A percentile compares a stretch with the other conserved stretches of the same genome.
Evolutionary conservation across 2,888 invertebrate genomes (phyloP).

Genomic region (Chymomyza amoena): DNA sequence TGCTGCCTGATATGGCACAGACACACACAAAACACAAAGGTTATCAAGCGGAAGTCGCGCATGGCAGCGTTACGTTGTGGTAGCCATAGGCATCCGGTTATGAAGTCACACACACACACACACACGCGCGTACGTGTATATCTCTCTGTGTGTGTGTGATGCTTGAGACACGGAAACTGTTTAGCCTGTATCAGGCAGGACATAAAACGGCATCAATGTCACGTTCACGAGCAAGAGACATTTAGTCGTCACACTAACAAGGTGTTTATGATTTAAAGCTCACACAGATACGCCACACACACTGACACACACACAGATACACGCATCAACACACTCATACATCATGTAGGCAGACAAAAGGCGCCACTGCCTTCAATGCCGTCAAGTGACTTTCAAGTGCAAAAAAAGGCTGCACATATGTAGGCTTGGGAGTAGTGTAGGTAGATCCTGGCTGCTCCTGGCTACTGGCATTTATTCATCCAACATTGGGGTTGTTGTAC

Average conservation of each 20-base stretch:
- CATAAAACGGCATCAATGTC: conserved; percentile 74
- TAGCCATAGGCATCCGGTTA: conserved; percentile 3
- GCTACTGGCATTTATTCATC: background rate
- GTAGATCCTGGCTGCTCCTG: background rate
- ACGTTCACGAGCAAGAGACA: conserved; percentile 59
- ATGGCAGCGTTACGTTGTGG: conserved; percentile 44
- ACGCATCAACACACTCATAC: conserved; percentile 8
- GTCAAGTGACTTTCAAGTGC: conserved; percentile 51
- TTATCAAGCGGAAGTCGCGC: conserved; percentile 66
- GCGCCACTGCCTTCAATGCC: conserved; percentile 38
- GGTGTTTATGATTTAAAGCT: conserved; percentile 66
- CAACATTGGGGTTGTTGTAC: conserved; percentile 47
- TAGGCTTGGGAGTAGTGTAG: background rate
- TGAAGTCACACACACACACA: background rate
- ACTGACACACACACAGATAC: conserved; percentile 48
- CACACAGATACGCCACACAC: conserved; percentile 19
- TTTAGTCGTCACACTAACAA: conserved; percentile 52
- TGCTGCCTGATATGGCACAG: background rate
- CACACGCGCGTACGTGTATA: background rate
- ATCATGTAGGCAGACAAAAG: conserved; percentile 62
- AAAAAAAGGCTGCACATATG: conserved; percentile 31
- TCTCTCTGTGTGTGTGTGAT: conserved; percentile 6
- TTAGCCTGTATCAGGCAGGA: conserved; percentile 37
- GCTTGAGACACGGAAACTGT: conserved; percentile 67
- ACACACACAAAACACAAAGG: conserved; percentile 13